Evolutionary conservation across 2,888 invertebrate genomes (phyloP), one percentile per base, ranked within the genome.

Genomic region (Phymatocera aterrima): DNA sequence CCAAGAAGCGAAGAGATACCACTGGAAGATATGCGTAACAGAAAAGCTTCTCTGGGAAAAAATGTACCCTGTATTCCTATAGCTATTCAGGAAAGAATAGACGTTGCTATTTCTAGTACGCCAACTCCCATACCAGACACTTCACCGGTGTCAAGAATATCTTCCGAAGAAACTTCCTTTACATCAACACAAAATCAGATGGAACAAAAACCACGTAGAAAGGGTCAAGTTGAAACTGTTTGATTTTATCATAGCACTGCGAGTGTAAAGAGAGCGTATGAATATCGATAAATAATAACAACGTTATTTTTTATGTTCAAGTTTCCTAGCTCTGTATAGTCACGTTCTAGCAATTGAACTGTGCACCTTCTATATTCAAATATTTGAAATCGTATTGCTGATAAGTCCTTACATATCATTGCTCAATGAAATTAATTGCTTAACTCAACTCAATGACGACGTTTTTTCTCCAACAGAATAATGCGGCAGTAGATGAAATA

Each of bases 1-100:
- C 94, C 96, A 0, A 92, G 95, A 79, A 95, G 95, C 31, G 95
- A 96, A 86, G 96, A 96, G 84, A 97, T 97, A 64, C 96, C 96
- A 0, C 89, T 97, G 57, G 96, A 96, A 86, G 94, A 96, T 81
- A 96, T 97, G 85, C 94, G 94, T 5, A 82, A 87, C 34, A 84
- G 89, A 5, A 90, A 89, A 81, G 85, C 86, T 10, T 88, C 89
- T 2, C 79, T 88, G 34, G 87, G 89, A 0, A 83, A 87, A 3
- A 87, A 87, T 65, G 83, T 83, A 0, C 34, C 85, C 4, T 80
- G 78, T 5, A 46, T 60, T 21, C 72, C 54, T 77, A 5, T 74
- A 31, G 74, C 57, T 8, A 82, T 83, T 61, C 57, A 70, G 15
- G 85, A 85, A 21, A 85, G 79, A 51, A 84, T 81, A n/a, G 83